Evolutionary conservation across 2,113 vertebrate genomes (phyloP).

Genomic region (Chaetodon trifascialis): DNA sequence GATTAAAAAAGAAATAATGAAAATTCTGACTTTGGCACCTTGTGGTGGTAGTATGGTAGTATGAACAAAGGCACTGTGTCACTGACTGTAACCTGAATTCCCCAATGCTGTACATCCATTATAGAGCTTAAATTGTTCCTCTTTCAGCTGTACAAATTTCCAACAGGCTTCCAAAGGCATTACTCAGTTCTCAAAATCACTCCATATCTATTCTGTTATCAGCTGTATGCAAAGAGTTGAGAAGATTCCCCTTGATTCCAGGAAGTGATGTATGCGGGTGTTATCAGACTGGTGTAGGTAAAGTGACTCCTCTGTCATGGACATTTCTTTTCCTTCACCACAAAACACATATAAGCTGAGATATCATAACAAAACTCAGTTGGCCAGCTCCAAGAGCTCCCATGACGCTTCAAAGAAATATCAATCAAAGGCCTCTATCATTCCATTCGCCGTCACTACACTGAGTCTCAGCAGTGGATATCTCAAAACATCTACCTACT

Average conservation of each 20-base stretch:
- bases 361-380: background rate
- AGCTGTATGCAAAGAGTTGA: slow-evolving; percentile 37
- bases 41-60: no score
- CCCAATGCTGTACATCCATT: background rate
- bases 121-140: background rate
- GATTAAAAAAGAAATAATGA: no score
- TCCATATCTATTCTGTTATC: slow-evolving; percentile 21
- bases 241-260: slow-evolving; percentile 50
- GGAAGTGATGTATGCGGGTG: slow-evolving; percentile 31
- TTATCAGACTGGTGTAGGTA: slow-evolving; percentile 5
- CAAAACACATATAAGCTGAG: background rate
- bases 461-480: background rate
- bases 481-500: background rate
- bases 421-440: background rate
- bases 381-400: background rate
- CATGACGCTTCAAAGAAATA: background rate
- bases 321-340: background rate
- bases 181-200: slow-evolving; percentile 9
- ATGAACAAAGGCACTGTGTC: no score
- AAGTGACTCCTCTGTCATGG: background rate
- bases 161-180: background rate
- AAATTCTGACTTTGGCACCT: no score
- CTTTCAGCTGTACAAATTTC: background rate
- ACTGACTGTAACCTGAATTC: background rate
- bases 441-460: background rate